phyloP scores from a whole-genome alignment of 2,113 vertebrate genomes.

The Melospiza georgiana region DNA sequence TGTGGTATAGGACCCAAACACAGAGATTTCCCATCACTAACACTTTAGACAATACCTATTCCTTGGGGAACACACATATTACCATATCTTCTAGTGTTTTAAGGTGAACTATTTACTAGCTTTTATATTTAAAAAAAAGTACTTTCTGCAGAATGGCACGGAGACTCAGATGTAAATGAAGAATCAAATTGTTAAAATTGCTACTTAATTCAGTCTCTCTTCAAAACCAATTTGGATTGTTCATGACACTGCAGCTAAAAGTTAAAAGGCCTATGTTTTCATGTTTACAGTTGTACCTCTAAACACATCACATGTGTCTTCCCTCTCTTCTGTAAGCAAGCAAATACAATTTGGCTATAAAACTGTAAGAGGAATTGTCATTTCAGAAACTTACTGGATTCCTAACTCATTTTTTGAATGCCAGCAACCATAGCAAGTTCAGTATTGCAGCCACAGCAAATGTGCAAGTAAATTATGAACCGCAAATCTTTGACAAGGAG shows the following conservation, averaged over 20 bases:
- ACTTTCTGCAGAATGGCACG: background rate
- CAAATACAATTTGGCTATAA: background rate
- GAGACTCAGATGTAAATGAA: background rate
- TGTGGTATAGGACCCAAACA: background rate
- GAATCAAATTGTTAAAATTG: background rate
- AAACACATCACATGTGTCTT: background rate
- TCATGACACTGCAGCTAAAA: background rate
- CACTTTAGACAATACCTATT: background rate
- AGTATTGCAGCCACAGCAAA: constrained; percentile 75
- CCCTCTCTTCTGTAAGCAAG: background rate
- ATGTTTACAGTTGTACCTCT: background rate
- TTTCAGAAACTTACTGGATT: constrained; percentile 56
- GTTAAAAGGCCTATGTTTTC: background rate
- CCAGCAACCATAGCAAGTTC: constrained; percentile 69
- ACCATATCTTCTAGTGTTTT: background rate
- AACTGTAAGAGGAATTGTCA: background rate
- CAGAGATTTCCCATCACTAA: background rate
- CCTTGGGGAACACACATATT: background rate
- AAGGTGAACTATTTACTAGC: background rate
- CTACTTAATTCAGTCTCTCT: background rate
- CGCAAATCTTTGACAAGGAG: constrained; percentile 66
- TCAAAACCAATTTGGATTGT: background rate
- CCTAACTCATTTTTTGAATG: constrained; percentile 57
- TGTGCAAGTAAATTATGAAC: constrained; percentile 71
- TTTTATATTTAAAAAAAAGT: background rate